A percentile compares a stretch with the other conserved stretches of the same genome.
These are phyloP conservation scores for Netelia melanura DNA, from an alignment of 2,888 invertebrate species.

Conservation along the genomic window DNA sequence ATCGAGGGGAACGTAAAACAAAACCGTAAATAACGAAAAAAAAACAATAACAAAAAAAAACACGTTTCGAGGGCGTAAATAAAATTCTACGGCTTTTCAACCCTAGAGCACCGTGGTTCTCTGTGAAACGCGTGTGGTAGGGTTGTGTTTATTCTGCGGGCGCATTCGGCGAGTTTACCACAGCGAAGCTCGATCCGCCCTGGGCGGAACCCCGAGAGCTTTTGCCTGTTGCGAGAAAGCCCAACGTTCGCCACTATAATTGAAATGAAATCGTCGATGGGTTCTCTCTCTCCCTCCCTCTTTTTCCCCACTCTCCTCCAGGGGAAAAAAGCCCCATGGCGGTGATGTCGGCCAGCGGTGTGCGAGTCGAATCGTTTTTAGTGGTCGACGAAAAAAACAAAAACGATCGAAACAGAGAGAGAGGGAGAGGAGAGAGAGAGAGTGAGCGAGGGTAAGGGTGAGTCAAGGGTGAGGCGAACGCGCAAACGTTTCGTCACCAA, in stretches of 20 bases:
- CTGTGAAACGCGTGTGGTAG: neutral
- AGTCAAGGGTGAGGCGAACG: conserved; percentile 16
- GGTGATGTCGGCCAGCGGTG: conserved; percentile 23
- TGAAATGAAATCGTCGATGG: conserved; percentile 62
- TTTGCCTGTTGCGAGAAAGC: conserved; percentile 46
- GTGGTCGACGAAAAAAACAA: conserved; percentile 27
- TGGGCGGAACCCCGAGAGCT: conserved; percentile 46
- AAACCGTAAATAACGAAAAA: neutral
- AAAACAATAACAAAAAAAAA: neutral
- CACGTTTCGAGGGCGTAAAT: conserved; percentile 40
- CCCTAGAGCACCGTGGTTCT: neutral
- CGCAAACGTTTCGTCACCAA: conserved; percentile 57
- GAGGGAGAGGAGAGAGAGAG: too few relatives aligned
- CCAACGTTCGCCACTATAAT: conserved; percentile 55
- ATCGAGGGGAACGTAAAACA: neutral
- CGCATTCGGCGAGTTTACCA: conserved; percentile 23
- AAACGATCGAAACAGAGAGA: too few relatives aligned
- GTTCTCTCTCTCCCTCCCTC: neutral
- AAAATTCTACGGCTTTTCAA: conserved; percentile 51
- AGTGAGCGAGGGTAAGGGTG: neutral
- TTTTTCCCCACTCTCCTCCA: neutral
- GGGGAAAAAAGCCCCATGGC: conserved; percentile 22
- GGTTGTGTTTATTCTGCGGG: neutral
- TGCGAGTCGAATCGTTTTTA: conserved; percentile 52
- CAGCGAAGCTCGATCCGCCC: conserved; percentile 20